A percentile compares a stretch with the other conserved stretches of the same genome.
These are phyloP conservation scores for Callimorpha dominula DNA, from an alignment of 2,888 invertebrate genomes.

Conservation along the genomic window DNA sequence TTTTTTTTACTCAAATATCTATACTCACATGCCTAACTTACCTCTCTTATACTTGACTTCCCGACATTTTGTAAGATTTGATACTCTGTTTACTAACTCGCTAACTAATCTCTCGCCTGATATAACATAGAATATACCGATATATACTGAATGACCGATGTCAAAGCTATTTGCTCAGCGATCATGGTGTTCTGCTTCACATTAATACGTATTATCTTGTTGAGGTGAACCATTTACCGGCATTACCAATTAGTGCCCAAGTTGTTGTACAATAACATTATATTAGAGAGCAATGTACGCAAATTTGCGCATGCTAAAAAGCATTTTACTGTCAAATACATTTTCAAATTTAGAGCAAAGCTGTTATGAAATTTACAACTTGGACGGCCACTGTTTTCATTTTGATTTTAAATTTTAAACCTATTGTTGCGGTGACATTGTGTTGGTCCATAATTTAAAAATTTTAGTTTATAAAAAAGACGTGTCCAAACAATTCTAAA, in stretches of 20 bases:
- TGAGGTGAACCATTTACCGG: constrained; percentile 6
- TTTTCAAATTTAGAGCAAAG: background rate
- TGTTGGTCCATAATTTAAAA: no score
- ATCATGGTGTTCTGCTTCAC: background rate
- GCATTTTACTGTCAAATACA: background rate
- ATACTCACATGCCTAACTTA: no score
- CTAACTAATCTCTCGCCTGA: background rate
- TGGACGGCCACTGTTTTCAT: no score
- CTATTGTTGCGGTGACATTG: no score
- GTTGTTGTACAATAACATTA: constrained; percentile 6
- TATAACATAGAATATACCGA: background rate
- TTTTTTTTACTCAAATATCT: no score
- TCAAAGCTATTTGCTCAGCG: constrained; percentile 9
- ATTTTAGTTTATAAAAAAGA: no score
- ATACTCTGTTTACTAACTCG: background rate
- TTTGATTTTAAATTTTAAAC: background rate
- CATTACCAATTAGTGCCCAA: constrained; percentile 3
- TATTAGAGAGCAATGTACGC: background rate
- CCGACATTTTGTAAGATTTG: background rate
- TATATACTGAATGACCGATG: background rate
- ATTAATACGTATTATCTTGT: constrained; percentile 8
- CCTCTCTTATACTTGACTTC: background rate
- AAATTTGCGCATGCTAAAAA: background rate
- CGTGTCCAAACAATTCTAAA: no score
- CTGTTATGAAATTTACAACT: background rate